Evolutionary conservation across 2,888 invertebrate genomes (phyloP), one percentile per base, ranked within the genome.

Genomic region (Lepas anatifera): DNA sequence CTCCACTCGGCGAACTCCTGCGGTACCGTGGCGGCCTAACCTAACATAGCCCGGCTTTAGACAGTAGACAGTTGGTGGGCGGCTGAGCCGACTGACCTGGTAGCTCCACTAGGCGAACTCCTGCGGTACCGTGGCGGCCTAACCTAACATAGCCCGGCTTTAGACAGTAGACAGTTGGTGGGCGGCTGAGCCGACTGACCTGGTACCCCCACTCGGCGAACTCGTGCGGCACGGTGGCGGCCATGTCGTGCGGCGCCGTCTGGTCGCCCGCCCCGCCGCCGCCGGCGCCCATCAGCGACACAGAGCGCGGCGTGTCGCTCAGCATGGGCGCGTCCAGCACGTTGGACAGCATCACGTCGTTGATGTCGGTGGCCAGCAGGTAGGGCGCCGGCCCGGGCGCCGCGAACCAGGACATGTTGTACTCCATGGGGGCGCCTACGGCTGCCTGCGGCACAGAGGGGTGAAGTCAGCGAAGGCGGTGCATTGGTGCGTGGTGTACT

Each of bases 331-430:
- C 74, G n/a, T 72, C 67, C 58, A 71, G 72, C 39, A 73, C 73
- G 4, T 72, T 70, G 68, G 73, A 73, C 63, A 74, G 71, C 74
- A 74, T 71, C 63, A 74, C 72, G 37, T 74, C 74, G 66, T 66
- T 66, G 66, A 66, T 22, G 39, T 66, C 66, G 66, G 66, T 66
- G 66, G 66, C n/a, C 11, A 66, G 66, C 13, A 66, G 41, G 39
- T 66, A 66, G 39, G 66, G 66, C 16, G 66, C 66, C 27, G 66
- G 6, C 13, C 39, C 39, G 3, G 66, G 11, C 16, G 66, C 4
- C 8, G 66, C 39, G 66, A 39, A 66, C 66, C 66, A 66, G 25
- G n/a, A 13, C 66, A 66, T 66, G 66, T 66, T 66, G 66, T 66
- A 66, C 66, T 66, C 66, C 66, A 66, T 66, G 66, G 13, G 25